Conservation (phyloP, 2,797 vertebrate genomes). For the Lagodon rhomboides region DNA sequence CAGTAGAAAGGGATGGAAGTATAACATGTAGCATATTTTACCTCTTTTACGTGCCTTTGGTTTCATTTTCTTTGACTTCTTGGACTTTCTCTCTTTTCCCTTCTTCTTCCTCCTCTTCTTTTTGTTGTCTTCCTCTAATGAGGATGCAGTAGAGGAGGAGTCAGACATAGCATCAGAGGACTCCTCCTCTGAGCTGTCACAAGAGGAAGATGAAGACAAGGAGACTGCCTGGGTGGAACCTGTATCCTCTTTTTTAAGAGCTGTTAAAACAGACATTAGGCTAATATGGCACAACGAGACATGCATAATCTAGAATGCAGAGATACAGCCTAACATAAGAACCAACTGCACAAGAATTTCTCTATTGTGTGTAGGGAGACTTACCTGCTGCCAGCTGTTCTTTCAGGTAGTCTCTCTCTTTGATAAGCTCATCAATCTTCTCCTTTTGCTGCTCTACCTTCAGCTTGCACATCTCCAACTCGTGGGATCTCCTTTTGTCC, state of each 20-base stretch:
- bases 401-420: no score
- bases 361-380: no score
- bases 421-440: no score
- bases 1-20: not conserved
- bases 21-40: not conserved
- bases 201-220: not conserved
- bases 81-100: not conserved
- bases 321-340: no score
- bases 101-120: conserved; percentile 4
- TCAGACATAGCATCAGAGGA: conserved; percentile 12
- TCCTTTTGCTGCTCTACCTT: no score
- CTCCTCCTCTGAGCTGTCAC: not conserved
- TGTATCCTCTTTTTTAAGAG: not conserved
- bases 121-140: conserved; percentile 1
- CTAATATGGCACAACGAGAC: no score
- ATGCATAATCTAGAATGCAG: no score
- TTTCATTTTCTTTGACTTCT: conserved; percentile 3
- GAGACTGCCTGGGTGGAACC: not conserved
- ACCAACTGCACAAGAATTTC: no score
- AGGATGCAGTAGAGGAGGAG: not conserved
- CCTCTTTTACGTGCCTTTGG: not conserved
- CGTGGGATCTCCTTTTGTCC: not conserved
- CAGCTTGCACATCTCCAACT: not conserved
- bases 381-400: no score
- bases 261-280: no score